Evolutionary conservation across 2,797 vertebrate genomes (phyloP), one percentile per base, ranked within the genome.

Genomic region (Gymnothorax reevesii): DNA sequence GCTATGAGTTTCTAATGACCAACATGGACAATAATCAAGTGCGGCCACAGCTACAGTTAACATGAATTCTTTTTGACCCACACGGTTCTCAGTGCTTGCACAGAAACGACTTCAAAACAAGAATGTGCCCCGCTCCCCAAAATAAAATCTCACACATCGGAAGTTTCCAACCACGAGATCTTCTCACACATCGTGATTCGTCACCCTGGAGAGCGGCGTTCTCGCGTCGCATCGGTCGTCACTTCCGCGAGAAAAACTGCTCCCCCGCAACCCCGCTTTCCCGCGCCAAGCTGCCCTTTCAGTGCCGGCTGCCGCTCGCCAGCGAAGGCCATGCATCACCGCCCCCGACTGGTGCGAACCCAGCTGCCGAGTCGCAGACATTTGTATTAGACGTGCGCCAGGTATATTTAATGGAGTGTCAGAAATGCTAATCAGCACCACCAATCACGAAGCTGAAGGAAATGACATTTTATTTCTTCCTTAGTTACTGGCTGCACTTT

Each of bases 111-210:
- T 75, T 15, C 33, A 17, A 27, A 73, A 75, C 27, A 49, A 49
- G 33, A 75, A 75, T 15, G 27, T 15, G 49, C 12, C 13, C 3
- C 71, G 27, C 27, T n/a, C 15, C 62, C 20, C 62, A 8, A n/a
- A 66, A 75, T 42, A 42, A 42, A 75, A 75, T 20, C 71, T 42
- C 25, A 33, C 27, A 75, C 27, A 10, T 49, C 17, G 71, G 71
- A 75, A 75, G 27, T 75, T 75, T 75, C 71, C 71, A 49, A 49
- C 71, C 27, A 75, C 69, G 33, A 73, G 69, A 73, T 73, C 27
- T 73, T 73, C 27, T 73, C 69, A 33, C 69, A 73, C 69, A 33
- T 73, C 33, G 25, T 4, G 12, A 73, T 73, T 73, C 3, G 69
- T 10, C 25, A 33, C 8, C 69, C 69, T 33, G 10, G 69, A 27